Evolutionary conservation across 2,113 vertebrate species (phyloP).

Genomic region (Phrynosoma blainvillii): DNA sequence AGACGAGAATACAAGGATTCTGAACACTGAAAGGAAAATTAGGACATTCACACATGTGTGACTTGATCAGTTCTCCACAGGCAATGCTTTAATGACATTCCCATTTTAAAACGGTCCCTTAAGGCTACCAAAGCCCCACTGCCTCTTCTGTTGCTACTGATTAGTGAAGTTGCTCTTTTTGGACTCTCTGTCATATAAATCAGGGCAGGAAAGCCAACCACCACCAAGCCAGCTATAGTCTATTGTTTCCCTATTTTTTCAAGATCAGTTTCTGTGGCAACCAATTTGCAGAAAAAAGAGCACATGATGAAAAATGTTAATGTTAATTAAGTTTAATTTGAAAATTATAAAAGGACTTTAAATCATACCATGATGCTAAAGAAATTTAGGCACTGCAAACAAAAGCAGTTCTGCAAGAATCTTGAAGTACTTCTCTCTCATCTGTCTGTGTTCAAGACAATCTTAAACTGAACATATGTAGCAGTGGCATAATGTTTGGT

Average conservation of each 20-base stretch:
- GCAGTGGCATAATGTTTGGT: too few relatives aligned
- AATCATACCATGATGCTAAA: conserved; percentile 7
- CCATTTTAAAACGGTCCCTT: too few relatives aligned
- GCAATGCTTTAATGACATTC: too few relatives aligned
- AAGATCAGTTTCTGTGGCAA: conserved; percentile 6
- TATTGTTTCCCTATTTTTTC: not conserved
- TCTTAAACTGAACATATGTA: conserved; percentile 37
- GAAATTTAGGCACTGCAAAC: not conserved
- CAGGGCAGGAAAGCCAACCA: not conserved
- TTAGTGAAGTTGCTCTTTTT: too few relatives aligned
- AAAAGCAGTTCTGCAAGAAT: conserved; percentile 34
- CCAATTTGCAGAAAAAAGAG: not conserved
- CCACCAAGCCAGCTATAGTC: not conserved
- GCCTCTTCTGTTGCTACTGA: too few relatives aligned
- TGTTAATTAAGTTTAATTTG: not conserved
- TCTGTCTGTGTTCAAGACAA: conserved; percentile 44
- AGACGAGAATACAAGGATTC: too few relatives aligned
- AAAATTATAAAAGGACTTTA: conserved; percentile 26
- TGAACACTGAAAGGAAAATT: too few relatives aligned
- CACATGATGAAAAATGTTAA: not conserved
- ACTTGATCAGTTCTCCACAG: too few relatives aligned
- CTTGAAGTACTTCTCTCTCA: conserved; percentile 36
- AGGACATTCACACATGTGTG: too few relatives aligned
- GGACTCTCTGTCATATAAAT: not conserved
- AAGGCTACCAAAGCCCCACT: too few relatives aligned